Percentiles rank a stretch among this genome's conserved stretches.
phyloP scores from a whole-genome alignment of 2,888 invertebrate species.

The Leuctra nigra region DNA sequence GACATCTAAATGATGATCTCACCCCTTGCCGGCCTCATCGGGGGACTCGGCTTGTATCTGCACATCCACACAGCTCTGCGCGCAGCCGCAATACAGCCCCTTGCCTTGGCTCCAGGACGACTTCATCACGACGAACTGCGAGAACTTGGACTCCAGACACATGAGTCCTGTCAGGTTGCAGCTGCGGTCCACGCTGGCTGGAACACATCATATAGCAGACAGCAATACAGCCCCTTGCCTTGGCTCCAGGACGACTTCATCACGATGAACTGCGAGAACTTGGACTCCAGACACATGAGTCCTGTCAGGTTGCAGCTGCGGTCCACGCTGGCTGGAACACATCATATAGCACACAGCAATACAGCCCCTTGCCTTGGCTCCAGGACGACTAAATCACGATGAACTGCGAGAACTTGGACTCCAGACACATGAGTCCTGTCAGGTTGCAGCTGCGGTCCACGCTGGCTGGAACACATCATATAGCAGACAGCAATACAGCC shows the following conservation, averaged over 20 bases:
- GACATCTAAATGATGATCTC: too few relatives aligned
- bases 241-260: not conserved
- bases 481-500: too few relatives aligned
- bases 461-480: too few relatives aligned
- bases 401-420: not conserved
- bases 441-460: too few relatives aligned
- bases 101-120: constrained; percentile 51
- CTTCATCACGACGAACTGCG: constrained; percentile 56
- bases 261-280: not conserved
- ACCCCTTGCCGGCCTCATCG: too few relatives aligned
- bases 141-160: constrained; percentile 55
- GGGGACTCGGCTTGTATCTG: not conserved
- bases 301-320: too few relatives aligned
- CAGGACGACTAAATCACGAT: not conserved
- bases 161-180: constrained; percentile 60
- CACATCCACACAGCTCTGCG: not conserved
- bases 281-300: constrained; percentile 47
- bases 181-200: too few relatives aligned
- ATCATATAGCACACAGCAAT: too few relatives aligned
- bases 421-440: constrained; percentile 52
- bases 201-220: too few relatives aligned
- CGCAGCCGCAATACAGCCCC: not conserved
- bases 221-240: not conserved
- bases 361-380: not conserved
- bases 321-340: too few relatives aligned